Evolutionary conservation across 2,113 vertebrate genomes (phyloP).

Genomic region (Meles meles): DNA sequence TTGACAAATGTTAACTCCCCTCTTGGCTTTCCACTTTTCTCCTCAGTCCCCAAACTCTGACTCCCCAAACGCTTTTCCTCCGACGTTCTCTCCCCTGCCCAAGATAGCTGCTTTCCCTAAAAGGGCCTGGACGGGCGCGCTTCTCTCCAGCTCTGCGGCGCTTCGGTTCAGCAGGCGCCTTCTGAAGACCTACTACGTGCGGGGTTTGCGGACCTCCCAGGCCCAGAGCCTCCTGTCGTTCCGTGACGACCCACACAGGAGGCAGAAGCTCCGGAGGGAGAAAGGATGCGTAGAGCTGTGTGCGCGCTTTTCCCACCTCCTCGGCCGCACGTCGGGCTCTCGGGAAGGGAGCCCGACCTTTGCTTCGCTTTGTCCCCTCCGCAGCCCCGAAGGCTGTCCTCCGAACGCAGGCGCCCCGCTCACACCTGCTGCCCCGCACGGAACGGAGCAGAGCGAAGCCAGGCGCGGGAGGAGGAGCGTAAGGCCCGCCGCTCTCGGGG

Average conservation of each 20-base stretch:
- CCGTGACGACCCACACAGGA: background rate
- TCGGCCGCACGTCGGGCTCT: background rate
- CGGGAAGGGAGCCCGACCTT: background rate
- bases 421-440: constrained; percentile 56
- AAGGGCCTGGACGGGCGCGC: background rate
- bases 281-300: background rate
- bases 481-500: background rate
- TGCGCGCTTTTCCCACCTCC: background rate
- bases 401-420: background rate
- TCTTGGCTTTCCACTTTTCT: background rate
- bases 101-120: background rate
- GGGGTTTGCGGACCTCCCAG: background rate
- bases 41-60: background rate
- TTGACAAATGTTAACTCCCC: too few species aligned
- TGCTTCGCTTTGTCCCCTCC: background rate
- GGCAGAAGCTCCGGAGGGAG: background rate
- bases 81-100: background rate
- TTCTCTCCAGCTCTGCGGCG: background rate
- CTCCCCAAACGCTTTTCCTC: background rate
- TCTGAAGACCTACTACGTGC: background rate
- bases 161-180: background rate
- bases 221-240: background rate
- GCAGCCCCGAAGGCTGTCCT: background rate
- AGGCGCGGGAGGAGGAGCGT: background rate
- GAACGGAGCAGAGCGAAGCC: background rate